These are phyloP conservation scores for Parauchenoglanis ngamensis DNA, from an alignment of 2,797 vertebrate species.

Conservation along the genomic window DNA sequence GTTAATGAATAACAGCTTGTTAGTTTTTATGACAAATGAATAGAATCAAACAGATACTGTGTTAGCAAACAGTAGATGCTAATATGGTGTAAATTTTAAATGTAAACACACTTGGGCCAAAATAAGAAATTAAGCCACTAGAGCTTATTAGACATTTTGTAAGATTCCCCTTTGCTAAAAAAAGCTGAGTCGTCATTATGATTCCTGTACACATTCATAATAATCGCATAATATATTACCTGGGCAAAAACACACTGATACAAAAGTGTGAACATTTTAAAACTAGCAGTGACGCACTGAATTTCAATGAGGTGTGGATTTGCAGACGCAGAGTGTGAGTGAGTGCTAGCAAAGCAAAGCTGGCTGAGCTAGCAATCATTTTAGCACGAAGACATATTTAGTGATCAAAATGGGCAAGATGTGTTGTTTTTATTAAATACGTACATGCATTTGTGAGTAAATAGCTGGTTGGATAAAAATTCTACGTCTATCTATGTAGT, in stretches of 20 bases:
- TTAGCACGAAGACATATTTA: too few relatives aligned
- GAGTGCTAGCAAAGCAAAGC: neutral
- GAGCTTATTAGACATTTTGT: neutral
- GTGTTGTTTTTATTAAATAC: too few relatives aligned
- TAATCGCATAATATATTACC: neutral
- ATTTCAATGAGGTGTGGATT: neutral
- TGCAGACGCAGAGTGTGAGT: neutral
- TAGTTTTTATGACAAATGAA: neutral
- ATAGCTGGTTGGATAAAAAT: neutral
- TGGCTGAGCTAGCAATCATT: neutral
- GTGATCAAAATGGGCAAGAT: too few relatives aligned
- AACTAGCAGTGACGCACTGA: neutral
- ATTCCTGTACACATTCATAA: neutral
- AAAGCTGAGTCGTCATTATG: too few relatives aligned
- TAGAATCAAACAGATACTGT: neutral
- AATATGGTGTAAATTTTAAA: neutral
- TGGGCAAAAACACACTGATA: neutral
- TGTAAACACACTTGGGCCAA: neutral
- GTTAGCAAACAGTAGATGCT: neutral
- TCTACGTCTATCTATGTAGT: neutral
- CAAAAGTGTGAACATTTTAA: neutral
- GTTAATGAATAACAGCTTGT: neutral
- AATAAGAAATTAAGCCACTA: neutral
- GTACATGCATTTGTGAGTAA: neutral
- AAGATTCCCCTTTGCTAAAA: neutral